Conservation (phyloP, 1,140 invertebrate species). For the Trinorchestia longiramus region DNA sequence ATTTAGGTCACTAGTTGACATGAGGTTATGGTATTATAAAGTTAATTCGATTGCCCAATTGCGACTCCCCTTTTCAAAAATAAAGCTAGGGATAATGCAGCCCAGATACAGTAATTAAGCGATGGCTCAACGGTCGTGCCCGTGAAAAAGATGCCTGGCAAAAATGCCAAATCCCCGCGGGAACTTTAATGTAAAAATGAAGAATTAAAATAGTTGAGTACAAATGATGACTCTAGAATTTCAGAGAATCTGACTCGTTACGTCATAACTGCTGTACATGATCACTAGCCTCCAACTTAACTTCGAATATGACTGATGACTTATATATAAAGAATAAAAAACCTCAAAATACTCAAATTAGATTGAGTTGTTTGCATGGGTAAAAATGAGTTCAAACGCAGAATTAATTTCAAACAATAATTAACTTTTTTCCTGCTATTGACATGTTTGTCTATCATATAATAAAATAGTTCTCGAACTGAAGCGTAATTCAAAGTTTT, state of each 20-base stretch:
- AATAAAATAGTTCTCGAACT: no score
- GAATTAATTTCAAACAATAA: no score
- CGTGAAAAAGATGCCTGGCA: background rate
- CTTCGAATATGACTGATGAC: background rate
- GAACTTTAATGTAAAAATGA: background rate
- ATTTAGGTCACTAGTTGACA: background rate
- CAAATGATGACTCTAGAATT: background rate
- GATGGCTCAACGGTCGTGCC: background rate
- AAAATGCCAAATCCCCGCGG: background rate
- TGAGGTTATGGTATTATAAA: background rate
- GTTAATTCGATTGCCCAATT: background rate
- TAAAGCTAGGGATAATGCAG: background rate
- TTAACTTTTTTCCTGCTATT: no score
- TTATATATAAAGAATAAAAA: background rate
- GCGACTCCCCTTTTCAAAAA: background rate
- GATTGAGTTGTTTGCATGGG: background rate
- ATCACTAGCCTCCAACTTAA: background rate
- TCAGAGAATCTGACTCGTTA: background rate
- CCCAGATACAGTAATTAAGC: background rate
- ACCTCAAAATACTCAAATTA: background rate
- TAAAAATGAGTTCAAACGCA: background rate
- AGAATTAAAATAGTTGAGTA: background rate
- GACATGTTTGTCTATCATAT: no score
- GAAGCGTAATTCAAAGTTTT: no score
- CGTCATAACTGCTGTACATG: background rate